phyloP scores from a whole-genome alignment of 1,140 invertebrate genomes.

The Saccostrea cuccullata region DNA sequence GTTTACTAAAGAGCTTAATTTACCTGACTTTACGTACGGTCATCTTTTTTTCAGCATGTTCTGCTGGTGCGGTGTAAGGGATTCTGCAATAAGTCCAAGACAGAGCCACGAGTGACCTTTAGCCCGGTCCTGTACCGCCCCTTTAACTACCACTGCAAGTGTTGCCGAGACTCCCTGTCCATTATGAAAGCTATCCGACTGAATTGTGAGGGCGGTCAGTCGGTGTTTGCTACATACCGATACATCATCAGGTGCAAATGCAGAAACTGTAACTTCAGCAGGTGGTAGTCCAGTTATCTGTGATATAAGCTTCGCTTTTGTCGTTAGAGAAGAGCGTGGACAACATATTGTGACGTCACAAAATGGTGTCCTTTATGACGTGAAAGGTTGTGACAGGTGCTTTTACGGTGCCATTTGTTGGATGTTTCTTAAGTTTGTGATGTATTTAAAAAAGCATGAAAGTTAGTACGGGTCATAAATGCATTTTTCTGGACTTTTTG shows the following conservation, averaged over 20 bases:
- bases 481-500: too few relatives aligned
- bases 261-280: conserved; percentile 49
- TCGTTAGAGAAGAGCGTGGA: not conserved
- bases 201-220: conserved; percentile 55
- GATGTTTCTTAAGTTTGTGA: too few relatives aligned
- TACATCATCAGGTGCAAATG: conserved; percentile 66
- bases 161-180: conserved; percentile 62
- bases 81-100: conserved; percentile 60
- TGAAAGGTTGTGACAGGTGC: not conserved
- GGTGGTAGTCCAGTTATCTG: not conserved
- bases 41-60: conserved; percentile 59
- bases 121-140: conserved; percentile 62
- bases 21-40: not conserved
- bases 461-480: too few relatives aligned
- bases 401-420: not conserved
- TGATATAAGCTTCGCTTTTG: not conserved
- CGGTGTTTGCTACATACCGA: conserved; percentile 64
- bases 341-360: not conserved
- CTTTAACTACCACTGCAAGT: conserved; percentile 62
- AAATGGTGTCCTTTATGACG: not conserved
- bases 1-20: too few relatives aligned
- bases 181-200: conserved; percentile 67
- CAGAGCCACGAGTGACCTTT: conserved; percentile 61
- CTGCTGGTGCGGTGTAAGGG: conserved; percentile 65
- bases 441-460: too few relatives aligned